Evolutionary conservation across 2,888 invertebrate genomes (phyloP).

Genomic region (Philereme transversata): DNA sequence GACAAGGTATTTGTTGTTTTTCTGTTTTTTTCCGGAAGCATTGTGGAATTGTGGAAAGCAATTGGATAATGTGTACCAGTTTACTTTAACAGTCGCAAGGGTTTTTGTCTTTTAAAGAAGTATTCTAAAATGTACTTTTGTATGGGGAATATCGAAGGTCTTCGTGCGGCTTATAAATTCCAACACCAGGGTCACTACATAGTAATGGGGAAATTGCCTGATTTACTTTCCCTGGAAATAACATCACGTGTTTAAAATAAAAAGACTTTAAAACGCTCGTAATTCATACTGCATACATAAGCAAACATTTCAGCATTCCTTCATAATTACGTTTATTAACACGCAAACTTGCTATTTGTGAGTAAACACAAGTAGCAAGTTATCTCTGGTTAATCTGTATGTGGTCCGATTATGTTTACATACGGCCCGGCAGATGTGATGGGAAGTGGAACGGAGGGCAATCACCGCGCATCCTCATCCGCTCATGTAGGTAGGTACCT

Average conservation of each 20-base stretch:
- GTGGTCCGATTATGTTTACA: slow-evolving; percentile 19
- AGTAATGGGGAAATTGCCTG: background rate
- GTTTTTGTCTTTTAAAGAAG: too few relatives aligned
- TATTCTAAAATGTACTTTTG: too few relatives aligned
- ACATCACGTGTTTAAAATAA: background rate
- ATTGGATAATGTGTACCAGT: too few relatives aligned
- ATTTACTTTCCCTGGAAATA: background rate
- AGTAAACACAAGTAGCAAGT: slow-evolving; percentile 1
- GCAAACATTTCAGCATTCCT: background rate
- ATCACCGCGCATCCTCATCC: slow-evolving; percentile 71
- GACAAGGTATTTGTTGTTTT: too few relatives aligned
- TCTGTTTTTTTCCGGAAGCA: too few relatives aligned
- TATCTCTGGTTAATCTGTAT: background rate
- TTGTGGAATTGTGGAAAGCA: too few relatives aligned
- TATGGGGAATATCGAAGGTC: too few relatives aligned
- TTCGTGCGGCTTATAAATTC: too few relatives aligned
- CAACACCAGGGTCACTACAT: too few relatives aligned
- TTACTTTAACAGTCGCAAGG: too few relatives aligned
- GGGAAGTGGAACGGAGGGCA: slow-evolving; percentile 54
- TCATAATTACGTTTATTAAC: background rate
- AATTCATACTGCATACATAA: background rate
- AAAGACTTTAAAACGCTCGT: background rate
- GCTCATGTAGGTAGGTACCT: slow-evolving; percentile 37
- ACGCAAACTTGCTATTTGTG: background rate
- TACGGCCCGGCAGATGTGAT: slow-evolving; percentile 41